Percentiles rank a stretch among this genome's conserved stretches.
Conservation (phyloP, 2,888 invertebrate genomes). For the Patella ulyssiponensis region DNA sequence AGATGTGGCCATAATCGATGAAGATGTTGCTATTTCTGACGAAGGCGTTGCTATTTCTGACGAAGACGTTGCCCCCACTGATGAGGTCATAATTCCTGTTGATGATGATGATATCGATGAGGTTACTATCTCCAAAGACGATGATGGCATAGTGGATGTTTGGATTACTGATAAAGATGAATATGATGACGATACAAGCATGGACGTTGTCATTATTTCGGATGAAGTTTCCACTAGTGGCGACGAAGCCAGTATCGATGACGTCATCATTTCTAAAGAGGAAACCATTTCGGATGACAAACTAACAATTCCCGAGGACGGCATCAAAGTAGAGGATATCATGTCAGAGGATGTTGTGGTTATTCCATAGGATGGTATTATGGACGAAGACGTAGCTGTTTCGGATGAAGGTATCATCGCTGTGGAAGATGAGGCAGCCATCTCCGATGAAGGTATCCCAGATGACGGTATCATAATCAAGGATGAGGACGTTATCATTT, state of each 20-base stretch:
- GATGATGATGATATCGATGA: neutral
- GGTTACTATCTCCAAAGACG: neutral
- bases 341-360: neutral
- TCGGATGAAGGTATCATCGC: constrained; percentile 1
- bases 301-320: no score
- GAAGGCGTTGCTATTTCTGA: neutral
- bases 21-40: neutral
- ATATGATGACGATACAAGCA: neutral
- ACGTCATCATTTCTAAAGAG: no score
- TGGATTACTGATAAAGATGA: neutral
- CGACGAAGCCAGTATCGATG: neutral
- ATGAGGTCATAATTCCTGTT: neutral
- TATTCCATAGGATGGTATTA: neutral
- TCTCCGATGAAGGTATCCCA: neutral
- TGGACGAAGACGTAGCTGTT: neutral
- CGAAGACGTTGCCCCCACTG: neutral
- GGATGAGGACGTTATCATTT: neutral
- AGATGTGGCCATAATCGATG: neutral
- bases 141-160: neutral
- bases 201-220: neutral
- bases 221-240: neutral
- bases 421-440: neutral
- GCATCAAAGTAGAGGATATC: neutral
- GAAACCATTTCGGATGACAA: neutral
- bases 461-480: neutral